phyloP scores from a whole-genome alignment of 2,113 vertebrate genomes.

The Tinamus guttatus region DNA sequence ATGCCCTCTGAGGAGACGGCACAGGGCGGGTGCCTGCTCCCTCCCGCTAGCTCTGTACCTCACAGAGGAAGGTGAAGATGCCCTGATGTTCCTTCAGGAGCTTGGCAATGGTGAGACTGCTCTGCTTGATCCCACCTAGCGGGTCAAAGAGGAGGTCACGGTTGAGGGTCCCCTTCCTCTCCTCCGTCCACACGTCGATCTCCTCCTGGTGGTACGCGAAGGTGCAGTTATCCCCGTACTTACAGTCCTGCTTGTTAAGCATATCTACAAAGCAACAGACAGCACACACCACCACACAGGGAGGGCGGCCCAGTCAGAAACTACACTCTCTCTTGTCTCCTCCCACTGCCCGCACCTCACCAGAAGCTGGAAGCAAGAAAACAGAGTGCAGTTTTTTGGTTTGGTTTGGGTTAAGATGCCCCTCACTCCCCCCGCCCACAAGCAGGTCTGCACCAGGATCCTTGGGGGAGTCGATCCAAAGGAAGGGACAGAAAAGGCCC shows the following conservation, averaged over 20 bases:
- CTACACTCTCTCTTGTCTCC: neutral
- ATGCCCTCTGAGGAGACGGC: neutral
- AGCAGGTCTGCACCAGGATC: neutral
- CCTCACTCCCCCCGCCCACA: neutral
- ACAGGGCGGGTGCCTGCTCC: neutral
- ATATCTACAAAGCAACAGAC: constrained; percentile 88
- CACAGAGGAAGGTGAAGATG: constrained; percentile 92
- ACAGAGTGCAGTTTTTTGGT: neutral
- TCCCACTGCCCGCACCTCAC: constrained; percentile 26
- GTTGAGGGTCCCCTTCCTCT: constrained; percentile 90
- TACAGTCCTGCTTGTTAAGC: constrained; percentile 88
- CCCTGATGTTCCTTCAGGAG: constrained; percentile 90
- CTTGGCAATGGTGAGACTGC: constrained; percentile 82
- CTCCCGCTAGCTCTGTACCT: constrained; percentile 78
- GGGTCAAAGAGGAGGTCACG: constrained; percentile 89
- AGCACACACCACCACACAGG: constrained; percentile 72
- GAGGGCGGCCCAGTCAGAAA: constrained; percentile 62
- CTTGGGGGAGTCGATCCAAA: neutral
- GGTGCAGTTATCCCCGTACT: constrained; percentile 92
- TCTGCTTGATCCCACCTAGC: constrained; percentile 77
- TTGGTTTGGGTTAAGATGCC: too few relatives aligned
- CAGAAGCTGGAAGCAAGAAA: constrained; percentile 12
- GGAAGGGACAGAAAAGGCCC: neutral
- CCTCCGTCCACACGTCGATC: constrained; percentile 95
- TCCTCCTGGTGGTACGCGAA: constrained; percentile 97